These are phyloP conservation scores for Sebastes melanostomus DNA, from an alignment of 2,797 vertebrate genomes.

Conservation along the genomic window DNA sequence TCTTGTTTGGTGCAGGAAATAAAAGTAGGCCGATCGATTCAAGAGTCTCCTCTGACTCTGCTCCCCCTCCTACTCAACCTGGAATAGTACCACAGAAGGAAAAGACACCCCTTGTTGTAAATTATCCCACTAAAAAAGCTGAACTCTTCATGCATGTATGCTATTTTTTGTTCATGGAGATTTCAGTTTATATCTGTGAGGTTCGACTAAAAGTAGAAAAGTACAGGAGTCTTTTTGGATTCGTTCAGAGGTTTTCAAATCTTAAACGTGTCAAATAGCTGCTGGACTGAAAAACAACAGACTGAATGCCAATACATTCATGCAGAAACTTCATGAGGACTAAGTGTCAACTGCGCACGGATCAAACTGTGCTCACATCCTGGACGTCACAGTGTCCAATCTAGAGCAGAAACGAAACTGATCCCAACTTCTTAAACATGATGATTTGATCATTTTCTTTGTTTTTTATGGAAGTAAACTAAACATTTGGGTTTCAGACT, in stretches of 20 bases:
- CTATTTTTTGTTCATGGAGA: not conserved
- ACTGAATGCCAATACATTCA: not conserved
- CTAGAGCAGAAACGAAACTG: not conserved
- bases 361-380: not conserved
- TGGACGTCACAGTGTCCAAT: not conserved
- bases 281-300: not conserved
- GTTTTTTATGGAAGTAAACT: not conserved
- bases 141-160: not conserved
- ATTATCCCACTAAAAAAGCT: not conserved
- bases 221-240: not conserved
- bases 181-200: not conserved
- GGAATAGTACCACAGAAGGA: constrained; percentile 41
- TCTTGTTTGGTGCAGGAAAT: constrained; percentile 59
- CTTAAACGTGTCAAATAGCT: not conserved
- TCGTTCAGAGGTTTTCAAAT: not conserved
- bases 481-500: not conserved
- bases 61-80: constrained; percentile 41
- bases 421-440: not conserved
- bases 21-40: constrained; percentile 57
- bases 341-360: not conserved
- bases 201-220: not conserved
- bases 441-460: not conserved
- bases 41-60: constrained; percentile 44
- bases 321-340: not conserved
- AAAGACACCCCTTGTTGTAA: constrained; percentile 15